These are phyloP conservation scores for Thymelicus acteon DNA, from an alignment of 2,888 invertebrate genomes.

Conservation along the genomic window DNA sequence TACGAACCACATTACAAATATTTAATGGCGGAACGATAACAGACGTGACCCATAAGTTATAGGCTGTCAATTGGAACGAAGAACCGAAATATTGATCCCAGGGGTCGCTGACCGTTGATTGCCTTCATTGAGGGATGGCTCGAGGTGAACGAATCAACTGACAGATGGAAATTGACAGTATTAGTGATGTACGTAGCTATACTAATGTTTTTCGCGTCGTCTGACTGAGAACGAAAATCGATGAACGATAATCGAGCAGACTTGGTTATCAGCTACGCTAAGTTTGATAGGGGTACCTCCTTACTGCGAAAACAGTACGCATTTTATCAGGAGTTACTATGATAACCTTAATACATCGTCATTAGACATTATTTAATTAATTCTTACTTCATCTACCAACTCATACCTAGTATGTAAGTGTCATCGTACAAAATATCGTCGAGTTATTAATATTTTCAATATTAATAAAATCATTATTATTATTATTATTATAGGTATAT, in stretches of 20 bases:
- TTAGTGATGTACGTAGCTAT: constrained; percentile 13
- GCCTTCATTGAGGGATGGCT: constrained; percentile 60
- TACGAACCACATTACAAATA: constrained; percentile 31
- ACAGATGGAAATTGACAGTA: constrained; percentile 44
- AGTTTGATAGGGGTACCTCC: too few relatives aligned
- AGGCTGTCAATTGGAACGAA: constrained; percentile 63
- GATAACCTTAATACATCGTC: too few relatives aligned
- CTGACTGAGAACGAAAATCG: not conserved
- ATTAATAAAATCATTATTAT: too few relatives aligned
- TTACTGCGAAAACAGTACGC: too few relatives aligned
- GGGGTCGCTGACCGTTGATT: constrained; percentile 66
- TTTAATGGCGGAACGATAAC: constrained; percentile 42
- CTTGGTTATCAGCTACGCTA: too few relatives aligned
- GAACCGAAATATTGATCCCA: constrained; percentile 70
- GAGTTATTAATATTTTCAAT: too few relatives aligned
- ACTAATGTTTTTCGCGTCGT: not conserved
- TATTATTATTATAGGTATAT: too few relatives aligned
- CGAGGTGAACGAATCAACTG: constrained; percentile 40
- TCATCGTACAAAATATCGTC: too few relatives aligned
- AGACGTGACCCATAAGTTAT: constrained; percentile 50
- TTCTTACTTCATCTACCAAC: too few relatives aligned
- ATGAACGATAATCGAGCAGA: not conserved
- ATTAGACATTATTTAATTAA: too few relatives aligned
- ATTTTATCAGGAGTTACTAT: too few relatives aligned
- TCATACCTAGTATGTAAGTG: too few relatives aligned